A percentile compares a stretch with the other conserved stretches of the same genome.
phyloP scores from a whole-genome alignment of 1,140 invertebrate species.

The Pseudomyrmex gracilis region DNA sequence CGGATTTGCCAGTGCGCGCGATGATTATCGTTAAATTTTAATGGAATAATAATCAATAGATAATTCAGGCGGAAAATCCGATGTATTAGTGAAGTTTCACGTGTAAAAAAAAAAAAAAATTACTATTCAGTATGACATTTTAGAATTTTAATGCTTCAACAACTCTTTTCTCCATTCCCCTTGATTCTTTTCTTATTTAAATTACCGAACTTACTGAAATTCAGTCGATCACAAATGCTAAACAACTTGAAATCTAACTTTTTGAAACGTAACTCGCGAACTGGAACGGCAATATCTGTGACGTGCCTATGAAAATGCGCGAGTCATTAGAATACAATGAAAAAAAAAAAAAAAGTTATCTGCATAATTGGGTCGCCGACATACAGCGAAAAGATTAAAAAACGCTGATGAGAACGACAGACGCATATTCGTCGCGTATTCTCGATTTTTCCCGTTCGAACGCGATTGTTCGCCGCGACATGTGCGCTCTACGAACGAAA shows the following conservation, averaged over 20 bases:
- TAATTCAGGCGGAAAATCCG: neutral
- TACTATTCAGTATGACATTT: no score
- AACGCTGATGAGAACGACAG: slow-evolving; percentile 27
- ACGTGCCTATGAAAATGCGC: neutral
- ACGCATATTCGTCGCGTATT: slow-evolving; percentile 17
- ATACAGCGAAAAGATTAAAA: slow-evolving; percentile 8
- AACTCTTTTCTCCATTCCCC: no score
- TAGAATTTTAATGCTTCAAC: no score
- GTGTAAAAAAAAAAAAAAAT: slow-evolving; percentile 22
- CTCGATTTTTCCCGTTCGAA: slow-evolving; percentile 13
- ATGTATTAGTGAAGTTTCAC: neutral
- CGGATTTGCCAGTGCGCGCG: neutral
- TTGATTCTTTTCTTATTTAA: no score
- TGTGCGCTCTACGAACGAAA: neutral
- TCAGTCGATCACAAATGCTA: slow-evolving; percentile 11
- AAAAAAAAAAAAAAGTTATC: slow-evolving; percentile 19
- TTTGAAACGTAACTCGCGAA: neutral
- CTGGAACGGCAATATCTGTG: neutral
- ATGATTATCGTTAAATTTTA: slow-evolving; percentile 19
- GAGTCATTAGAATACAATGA: neutral
- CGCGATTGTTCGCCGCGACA: slow-evolving; percentile 43
- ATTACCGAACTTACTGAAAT: no score
- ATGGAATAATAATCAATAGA: slow-evolving; percentile 2
- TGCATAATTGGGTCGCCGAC: slow-evolving; percentile 38
- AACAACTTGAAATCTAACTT: slow-evolving; percentile 33